Evolutionary conservation across 2,113 vertebrate species (phyloP).

Genomic region (Anoplopoma fimbria): DNA sequence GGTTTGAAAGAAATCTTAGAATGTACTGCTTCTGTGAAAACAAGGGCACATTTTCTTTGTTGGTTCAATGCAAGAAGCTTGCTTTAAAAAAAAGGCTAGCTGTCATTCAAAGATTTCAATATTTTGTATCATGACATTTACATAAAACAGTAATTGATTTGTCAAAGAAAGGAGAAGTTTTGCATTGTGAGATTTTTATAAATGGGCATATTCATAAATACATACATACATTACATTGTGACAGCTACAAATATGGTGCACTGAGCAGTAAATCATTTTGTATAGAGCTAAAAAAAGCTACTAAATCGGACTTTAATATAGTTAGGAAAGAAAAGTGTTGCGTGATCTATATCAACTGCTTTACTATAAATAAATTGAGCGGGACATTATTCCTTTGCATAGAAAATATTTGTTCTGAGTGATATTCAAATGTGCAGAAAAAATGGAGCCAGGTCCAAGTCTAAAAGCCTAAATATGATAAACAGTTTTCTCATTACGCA

Average conservation of each 20-base stretch:
- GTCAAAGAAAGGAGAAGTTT: neutral
- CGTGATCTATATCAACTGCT: neutral
- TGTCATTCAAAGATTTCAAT: neutral
- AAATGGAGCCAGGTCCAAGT: neutral
- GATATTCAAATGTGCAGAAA: neutral
- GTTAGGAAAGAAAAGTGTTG: neutral
- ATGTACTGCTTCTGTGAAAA: neutral
- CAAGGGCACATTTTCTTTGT: neutral
- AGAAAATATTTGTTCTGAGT: neutral
- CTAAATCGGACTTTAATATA: no score
- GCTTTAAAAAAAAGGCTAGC: neutral
- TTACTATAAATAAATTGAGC: neutral
- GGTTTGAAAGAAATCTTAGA: neutral
- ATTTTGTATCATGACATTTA: neutral
- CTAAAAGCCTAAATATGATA: neutral
- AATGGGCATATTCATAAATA: neutral
- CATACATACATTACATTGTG: no score
- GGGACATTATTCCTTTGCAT: neutral
- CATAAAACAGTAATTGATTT: neutral
- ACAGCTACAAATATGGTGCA: neutral
- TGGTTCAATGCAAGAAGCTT: neutral
- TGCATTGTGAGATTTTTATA: neutral
- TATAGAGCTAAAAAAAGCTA: neutral
- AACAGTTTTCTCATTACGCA: neutral
- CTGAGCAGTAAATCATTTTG: neutral